These are phyloP conservation scores for Drosophila peninsularis DNA, from an alignment of 2,888 invertebrate genomes.

Conservation along the genomic window DNA sequence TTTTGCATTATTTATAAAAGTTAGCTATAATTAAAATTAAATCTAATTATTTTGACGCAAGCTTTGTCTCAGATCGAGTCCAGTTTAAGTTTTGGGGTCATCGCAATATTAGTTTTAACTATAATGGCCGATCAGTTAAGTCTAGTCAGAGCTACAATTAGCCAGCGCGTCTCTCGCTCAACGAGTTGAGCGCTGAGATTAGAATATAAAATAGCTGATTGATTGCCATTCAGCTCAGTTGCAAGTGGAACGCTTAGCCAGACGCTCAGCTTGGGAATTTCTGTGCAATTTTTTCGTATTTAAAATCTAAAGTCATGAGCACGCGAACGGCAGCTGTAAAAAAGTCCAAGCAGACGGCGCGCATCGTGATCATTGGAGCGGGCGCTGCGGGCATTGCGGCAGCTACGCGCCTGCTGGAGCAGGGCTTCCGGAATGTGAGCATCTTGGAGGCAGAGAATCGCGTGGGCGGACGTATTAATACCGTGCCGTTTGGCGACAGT, in stretches of 20 bases:
- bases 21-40: too few species aligned
- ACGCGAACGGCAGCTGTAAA: not conserved
- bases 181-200: constrained; percentile 1
- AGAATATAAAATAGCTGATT: constrained; percentile 22
- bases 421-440: constrained; percentile 85
- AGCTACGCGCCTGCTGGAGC: constrained; percentile 82
- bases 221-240: constrained; percentile 21
- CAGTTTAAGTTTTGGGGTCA: not conserved
- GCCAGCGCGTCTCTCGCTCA: not conserved
- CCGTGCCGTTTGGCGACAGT: constrained; percentile 86
- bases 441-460: constrained; percentile 88
- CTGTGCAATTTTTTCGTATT: not conserved
- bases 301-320: constrained; percentile 18
- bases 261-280: not conserved
- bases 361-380: constrained; percentile 83
- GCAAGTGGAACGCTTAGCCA: constrained; percentile 2
- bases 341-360: constrained; percentile 64
- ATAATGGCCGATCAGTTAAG: constrained; percentile 4
- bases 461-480: constrained; percentile 88
- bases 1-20: too few species aligned
- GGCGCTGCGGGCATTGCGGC: constrained; percentile 84
- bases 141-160: constrained; percentile 7
- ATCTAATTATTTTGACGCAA: not conserved
- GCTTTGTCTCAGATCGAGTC: not conserved
- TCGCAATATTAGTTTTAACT: not conserved